phyloP scores from a whole-genome alignment of 2,888 invertebrate genomes.

The Eubasilissa splendida region DNA sequence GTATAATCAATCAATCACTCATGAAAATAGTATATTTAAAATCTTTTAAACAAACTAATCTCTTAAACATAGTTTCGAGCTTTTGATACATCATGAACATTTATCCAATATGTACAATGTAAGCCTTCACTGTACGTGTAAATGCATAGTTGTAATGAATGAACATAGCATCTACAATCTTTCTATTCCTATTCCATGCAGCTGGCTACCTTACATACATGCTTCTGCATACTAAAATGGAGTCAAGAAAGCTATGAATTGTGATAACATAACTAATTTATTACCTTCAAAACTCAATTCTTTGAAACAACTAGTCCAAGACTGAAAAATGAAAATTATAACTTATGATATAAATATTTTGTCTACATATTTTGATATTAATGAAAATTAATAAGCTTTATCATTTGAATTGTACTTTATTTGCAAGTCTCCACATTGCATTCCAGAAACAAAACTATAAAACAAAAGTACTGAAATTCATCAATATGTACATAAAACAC shows the following conservation, averaged over 20 bases:
- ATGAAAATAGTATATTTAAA: too few species aligned
- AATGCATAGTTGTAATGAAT: conserved; percentile 4
- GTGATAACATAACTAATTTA: conserved; percentile 23
- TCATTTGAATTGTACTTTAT: conserved; percentile 6
- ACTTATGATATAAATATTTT: conserved; percentile 42
- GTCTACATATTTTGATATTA: conserved; percentile 34
- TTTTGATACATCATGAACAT: conserved; percentile 23
- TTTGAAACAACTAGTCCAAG: conserved; percentile 44
- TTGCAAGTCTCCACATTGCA: conserved; percentile 5
- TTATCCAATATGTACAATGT: not conserved
- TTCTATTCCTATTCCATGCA: conserved; percentile 2
- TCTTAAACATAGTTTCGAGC: conserved; percentile 12
- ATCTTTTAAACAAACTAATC: not conserved
- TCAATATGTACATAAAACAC: too few species aligned
- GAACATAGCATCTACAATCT: not conserved
- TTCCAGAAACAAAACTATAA: not conserved
- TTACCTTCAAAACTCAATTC: conserved; percentile 29
- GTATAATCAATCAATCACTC: conserved; percentile 1
- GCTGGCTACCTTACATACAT: not conserved
- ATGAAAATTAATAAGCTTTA: conserved; percentile 28
- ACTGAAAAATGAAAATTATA: conserved; percentile 39
- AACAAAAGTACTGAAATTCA: too few species aligned
- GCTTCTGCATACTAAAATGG: conserved; percentile 1
- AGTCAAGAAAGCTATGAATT: conserved; percentile 30
- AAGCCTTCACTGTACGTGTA: conserved; percentile 8